Percentiles rank a stretch among this genome's conserved stretches.
Evolutionary conservation across 2,888 invertebrate genomes (phyloP).

Genomic region (Caenorhabditis japonica): DNA sequence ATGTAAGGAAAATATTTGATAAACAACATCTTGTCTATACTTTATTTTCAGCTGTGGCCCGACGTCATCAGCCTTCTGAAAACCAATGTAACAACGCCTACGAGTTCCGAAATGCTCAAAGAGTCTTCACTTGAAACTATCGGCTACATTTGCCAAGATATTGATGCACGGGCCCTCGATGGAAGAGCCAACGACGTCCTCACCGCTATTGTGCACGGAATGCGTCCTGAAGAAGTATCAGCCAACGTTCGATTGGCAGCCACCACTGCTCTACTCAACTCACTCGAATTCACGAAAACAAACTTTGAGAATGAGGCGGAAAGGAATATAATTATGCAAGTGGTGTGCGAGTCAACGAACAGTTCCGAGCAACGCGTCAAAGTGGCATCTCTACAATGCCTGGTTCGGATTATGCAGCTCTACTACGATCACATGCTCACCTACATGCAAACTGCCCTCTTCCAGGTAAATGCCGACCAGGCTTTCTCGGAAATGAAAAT

Average conservation of each 20-base stretch:
- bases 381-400: slow-evolving; percentile 94
- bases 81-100: slow-evolving; percentile 86
- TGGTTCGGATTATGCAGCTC: slow-evolving; percentile 96
- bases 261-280: slow-evolving; percentile 94
- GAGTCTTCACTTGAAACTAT: slow-evolving; percentile 97
- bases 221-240: slow-evolving; percentile 90
- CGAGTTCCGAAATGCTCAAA: slow-evolving; percentile 91
- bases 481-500: too few species aligned
- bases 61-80: slow-evolving; percentile 90
- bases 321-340: slow-evolving; percentile 99
- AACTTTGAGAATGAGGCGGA: slow-evolving; percentile 98
- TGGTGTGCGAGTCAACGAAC: slow-evolving; percentile 98
- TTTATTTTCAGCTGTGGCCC: slow-evolving; percentile 86
- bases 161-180: slow-evolving; percentile 85
- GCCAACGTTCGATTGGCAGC: slow-evolving; percentile 94
- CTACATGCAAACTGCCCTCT: slow-evolving; percentile 97
- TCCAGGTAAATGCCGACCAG: slow-evolving; percentile 87
- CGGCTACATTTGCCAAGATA: slow-evolving; percentile 98
- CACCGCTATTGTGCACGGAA: slow-evolving; percentile 98
- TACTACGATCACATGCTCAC: slow-evolving; percentile 99
- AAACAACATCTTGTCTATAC: too few species aligned
- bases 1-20: slow-evolving; percentile 34
- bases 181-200: slow-evolving; percentile 94
- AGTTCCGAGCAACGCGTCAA: slow-evolving; percentile 90
- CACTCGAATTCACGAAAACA: slow-evolving; percentile 96